Conservation (phyloP, 2,113 vertebrate species). For the Jaculus jaculus region DNA sequence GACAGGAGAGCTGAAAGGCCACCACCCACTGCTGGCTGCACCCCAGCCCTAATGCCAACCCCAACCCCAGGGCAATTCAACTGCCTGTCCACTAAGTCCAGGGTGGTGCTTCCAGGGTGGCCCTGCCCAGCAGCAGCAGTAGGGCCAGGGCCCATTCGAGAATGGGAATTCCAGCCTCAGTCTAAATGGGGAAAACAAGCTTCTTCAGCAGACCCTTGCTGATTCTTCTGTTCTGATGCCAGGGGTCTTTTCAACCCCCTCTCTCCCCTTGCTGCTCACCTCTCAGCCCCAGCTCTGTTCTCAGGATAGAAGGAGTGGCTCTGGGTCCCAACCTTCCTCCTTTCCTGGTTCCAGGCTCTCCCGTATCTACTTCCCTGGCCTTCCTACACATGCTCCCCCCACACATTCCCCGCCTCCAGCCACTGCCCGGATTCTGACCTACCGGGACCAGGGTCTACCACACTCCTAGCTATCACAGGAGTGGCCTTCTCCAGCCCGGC, state of each 20-base stretch:
- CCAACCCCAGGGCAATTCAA: no score
- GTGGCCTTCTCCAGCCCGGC: not conserved
- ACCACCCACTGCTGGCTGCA: not conserved
- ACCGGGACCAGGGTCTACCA: no score
- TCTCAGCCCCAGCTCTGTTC: not conserved
- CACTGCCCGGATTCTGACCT: not conserved
- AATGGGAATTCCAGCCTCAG: not conserved
- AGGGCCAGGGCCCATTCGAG: not conserved
- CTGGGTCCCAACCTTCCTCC: no score
- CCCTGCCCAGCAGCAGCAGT: not conserved
- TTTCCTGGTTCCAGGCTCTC: not conserved
- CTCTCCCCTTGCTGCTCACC: rapidly evolving
- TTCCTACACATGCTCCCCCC: not conserved
- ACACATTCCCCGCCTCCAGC: not conserved
- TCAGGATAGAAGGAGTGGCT: not conserved
- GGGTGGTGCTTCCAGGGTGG: not conserved
- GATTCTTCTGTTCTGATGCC: not conserved
- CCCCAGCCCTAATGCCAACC: not conserved
- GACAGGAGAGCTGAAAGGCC: not conserved
- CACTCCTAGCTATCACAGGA: no score
- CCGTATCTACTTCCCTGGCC: rapidly evolving
- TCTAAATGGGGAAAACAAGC: not conserved
- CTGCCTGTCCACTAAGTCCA: not conserved
- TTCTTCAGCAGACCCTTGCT: not conserved
- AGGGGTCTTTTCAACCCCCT: not conserved